Evolutionary conservation across 2,113 vertebrate genomes (phyloP), one percentile per base, ranked within the genome.

Genomic region (Eptesicus fuscus): DNA sequence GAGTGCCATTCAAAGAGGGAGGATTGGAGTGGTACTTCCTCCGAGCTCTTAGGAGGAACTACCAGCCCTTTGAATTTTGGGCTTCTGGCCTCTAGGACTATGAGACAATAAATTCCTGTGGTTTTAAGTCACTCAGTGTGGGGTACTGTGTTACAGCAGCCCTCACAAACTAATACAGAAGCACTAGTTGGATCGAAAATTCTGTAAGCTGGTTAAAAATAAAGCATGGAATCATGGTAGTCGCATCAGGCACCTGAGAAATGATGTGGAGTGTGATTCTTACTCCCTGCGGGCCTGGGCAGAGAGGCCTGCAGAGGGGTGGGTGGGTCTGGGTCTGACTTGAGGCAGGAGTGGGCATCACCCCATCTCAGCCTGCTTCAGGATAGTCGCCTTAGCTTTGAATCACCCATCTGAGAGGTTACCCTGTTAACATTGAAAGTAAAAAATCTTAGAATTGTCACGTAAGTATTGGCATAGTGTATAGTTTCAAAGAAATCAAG

Each of bases 351-450:
- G 71, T 10, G 13, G 51, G 32, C 9, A 5, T 47, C 42, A 47
- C 30, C 5, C 10, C 20, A 0, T 47, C n/a, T 16, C 1, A 0
- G 4, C 30, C 25, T 74, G 32, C 44, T 69, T 73, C 32, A 12
- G 59, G 23, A 10, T 0, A 7, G 49, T 20, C 37, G 9, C n/a
- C 47, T 28, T 17, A 12, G 44, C 51, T 51, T 56, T n/a, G 37
- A 49, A 20, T 70, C 42, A 28, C 32, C 49, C 47, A 1, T 90
- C n/a, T 83, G 40, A 71, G 59, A 42, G 56, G 22, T 56, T 22
- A n/a, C 9, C 37, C 25, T 4, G 7, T 35, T 51, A 87, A 94
- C 51, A 42, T 37, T 80, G 63, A 17, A 84, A 91, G 35, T 83
- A 47, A 85, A 79, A 79, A 76, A 11, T 35, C 5, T 37, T 79